Conservation (phyloP, 1,140 invertebrate species). For the Drosophila micromelanica region DNA sequence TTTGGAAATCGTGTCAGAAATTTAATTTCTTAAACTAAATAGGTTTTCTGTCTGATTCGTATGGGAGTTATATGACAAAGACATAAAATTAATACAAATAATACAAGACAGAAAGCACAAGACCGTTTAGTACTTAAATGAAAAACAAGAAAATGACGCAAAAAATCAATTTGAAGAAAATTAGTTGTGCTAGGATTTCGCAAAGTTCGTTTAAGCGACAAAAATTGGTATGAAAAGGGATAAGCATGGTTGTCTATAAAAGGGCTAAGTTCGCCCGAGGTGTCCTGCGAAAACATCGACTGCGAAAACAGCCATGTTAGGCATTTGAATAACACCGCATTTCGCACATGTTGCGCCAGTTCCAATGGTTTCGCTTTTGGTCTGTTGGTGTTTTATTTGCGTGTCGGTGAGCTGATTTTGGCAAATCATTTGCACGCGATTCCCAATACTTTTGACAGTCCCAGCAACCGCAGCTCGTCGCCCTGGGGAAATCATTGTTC, state of each 20-base stretch:
- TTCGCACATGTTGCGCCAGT: constrained; percentile 40
- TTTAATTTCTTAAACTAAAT: no score
- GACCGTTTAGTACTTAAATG: constrained; percentile 28
- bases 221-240: constrained; percentile 48
- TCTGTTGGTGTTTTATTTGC: constrained; percentile 35
- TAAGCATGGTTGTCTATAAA: constrained; percentile 20
- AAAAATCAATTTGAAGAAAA: constrained; percentile 75
- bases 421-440: constrained; percentile 79
- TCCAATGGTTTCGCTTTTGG: constrained; percentile 21
- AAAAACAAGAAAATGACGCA: constrained; percentile 42
- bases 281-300: not conserved
- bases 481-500: constrained; percentile 69
- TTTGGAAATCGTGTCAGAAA: no score
- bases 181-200: constrained; percentile 69
- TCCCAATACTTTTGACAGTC: constrained; percentile 55
- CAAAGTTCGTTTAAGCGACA: constrained; percentile 55
- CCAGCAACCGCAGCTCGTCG: constrained; percentile 42
- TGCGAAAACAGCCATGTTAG: constrained; percentile 11
- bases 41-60: no score
- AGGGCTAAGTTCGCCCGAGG: constrained; percentile 31
- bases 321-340: constrained; percentile 62
- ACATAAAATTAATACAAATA: not conserved
- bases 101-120: not conserved
- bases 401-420: constrained; percentile 68
- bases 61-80: no score